These are phyloP conservation scores for Perdita meconis DNA, from an alignment of 2,888 invertebrate species.

Conservation along the genomic window DNA sequence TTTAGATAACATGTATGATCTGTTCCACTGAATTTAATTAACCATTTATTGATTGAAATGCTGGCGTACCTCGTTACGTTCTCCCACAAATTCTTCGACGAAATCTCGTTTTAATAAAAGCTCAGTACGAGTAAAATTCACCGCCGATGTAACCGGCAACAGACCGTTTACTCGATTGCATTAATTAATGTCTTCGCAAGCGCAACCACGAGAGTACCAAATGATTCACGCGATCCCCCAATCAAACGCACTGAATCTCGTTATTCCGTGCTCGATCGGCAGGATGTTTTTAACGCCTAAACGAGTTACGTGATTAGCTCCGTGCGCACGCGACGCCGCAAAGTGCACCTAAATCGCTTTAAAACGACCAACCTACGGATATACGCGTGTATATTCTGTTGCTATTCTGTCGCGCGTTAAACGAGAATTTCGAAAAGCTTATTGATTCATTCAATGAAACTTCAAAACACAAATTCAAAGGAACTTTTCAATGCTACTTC, in stretches of 20 bases:
- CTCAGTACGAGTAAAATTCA: slow-evolving; percentile 7
- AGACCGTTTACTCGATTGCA: slow-evolving; percentile 44
- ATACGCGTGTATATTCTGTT: slow-evolving; percentile 13
- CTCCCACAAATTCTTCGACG: not conserved
- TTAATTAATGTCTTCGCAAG: slow-evolving; percentile 55
- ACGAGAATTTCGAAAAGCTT: not conserved
- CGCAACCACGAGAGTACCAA: slow-evolving; percentile 35
- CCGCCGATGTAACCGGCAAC: slow-evolving; percentile 21
- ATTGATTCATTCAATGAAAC: not conserved
- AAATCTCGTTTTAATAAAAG: slow-evolving; percentile 2
- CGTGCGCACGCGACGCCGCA: not conserved
- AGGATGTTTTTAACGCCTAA: slow-evolving; percentile 44
- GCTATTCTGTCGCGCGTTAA: slow-evolving; percentile 10
- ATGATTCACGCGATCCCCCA: slow-evolving; percentile 59
- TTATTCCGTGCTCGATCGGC: slow-evolving; percentile 65
- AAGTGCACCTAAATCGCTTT: slow-evolving; percentile 35
- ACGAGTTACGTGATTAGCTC: slow-evolving; percentile 53
- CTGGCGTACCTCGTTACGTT: not conserved
- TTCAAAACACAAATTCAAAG: not conserved
- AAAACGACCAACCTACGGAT: slow-evolving; percentile 4
- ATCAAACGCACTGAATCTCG: slow-evolving; percentile 47
- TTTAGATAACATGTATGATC: not conserved
- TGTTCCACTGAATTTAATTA: slow-evolving; percentile 7
- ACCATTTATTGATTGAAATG: not conserved
- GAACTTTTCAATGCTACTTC: too few relatives aligned